phyloP scores from a whole-genome alignment of 1,140 invertebrate genomes.

The Matsumurasca onukii region DNA sequence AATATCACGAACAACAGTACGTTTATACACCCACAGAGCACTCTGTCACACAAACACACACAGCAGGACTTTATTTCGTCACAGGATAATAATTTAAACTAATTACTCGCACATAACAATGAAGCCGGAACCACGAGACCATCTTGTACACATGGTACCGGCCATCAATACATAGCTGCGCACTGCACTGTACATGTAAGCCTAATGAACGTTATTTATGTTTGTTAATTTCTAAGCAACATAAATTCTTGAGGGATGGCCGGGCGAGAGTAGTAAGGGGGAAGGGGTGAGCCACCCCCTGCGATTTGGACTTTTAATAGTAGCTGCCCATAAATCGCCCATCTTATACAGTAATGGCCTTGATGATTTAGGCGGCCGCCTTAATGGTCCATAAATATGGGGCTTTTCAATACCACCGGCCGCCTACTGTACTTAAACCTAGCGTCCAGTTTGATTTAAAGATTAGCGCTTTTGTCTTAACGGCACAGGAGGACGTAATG shows the following conservation, averaged over 20 bases:
- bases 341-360: constrained; percentile 30
- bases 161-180: not conserved
- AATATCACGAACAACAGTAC: too few relatives aligned
- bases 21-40: too few relatives aligned
- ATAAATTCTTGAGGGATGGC: constrained; percentile 28
- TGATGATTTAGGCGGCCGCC: constrained; percentile 27
- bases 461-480: constrained; percentile 25
- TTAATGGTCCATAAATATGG: constrained; percentile 28
- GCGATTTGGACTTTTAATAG: constrained; percentile 30
- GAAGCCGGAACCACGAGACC: constrained; percentile 1
- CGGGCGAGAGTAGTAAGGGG: not conserved
- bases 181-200: not conserved
- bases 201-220: constrained; percentile 30
- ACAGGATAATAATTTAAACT: not conserved
- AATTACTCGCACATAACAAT: not conserved
- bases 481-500: not conserved
- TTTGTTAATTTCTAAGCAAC: constrained; percentile 28
- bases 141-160: constrained; percentile 7
- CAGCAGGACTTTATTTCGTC: not conserved
- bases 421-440: not conserved
- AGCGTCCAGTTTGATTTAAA: constrained; percentile 26
- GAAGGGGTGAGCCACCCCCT: constrained; percentile 18
- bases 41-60: not conserved
- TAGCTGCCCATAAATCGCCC: constrained; percentile 22
- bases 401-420: constrained; percentile 24